These are phyloP conservation scores for Aselliscus stoliczkanus DNA, from an alignment of 2,797 vertebrate species.

Conservation along the genomic window DNA sequence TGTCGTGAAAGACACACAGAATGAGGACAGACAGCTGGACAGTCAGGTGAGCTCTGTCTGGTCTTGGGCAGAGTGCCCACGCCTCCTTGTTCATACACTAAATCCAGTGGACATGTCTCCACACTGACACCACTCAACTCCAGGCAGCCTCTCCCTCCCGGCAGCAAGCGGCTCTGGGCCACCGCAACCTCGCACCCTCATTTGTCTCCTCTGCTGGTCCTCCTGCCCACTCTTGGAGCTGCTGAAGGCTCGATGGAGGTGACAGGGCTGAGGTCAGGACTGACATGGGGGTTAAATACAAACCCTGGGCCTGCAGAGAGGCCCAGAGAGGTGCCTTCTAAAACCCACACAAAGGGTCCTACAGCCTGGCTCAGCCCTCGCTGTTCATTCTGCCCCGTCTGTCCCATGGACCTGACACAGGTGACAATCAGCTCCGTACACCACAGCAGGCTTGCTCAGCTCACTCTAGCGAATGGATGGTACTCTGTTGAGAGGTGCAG, in stretches of 20 bases:
- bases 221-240: rapidly evolving
- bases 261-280: too few relatives aligned
- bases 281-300: background rate
- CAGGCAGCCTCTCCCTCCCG: background rate
- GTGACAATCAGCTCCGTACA: rapidly evolving
- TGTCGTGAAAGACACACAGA: rapidly evolving
- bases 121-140: background rate
- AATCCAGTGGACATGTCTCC: background rate
- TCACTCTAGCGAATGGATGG: rapidly evolving
- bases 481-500: rapidly evolving
- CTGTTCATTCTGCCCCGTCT: background rate
- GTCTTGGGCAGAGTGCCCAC: background rate
- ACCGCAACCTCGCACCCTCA: rapidly evolving
- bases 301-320: background rate
- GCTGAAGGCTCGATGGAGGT: rapidly evolving
- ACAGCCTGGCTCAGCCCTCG: rapidly evolving
- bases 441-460: rapidly evolving
- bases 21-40: background rate
- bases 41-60: background rate
- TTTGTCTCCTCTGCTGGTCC: too few relatives aligned
- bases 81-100: background rate
- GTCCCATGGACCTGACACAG: rapidly evolving
- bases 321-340: rapidly evolving
- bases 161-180: rapidly evolving
- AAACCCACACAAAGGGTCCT: too few relatives aligned